Conservation (phyloP, 2,113 vertebrate species). For the Cololabis saira region DNA sequence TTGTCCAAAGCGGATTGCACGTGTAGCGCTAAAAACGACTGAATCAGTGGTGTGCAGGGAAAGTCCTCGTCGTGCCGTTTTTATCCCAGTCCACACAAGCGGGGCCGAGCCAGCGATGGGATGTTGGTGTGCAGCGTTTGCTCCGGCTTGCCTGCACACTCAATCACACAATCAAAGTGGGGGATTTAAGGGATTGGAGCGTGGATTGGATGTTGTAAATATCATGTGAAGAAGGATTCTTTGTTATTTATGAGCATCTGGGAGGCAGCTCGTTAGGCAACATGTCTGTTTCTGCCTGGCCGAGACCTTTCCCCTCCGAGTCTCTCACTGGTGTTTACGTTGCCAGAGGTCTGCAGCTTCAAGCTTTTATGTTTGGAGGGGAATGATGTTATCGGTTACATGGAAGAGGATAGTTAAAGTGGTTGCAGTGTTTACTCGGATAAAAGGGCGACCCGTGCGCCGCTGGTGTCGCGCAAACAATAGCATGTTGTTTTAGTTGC, state of each 20-base stretch:
- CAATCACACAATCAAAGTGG: conserved; percentile 33
- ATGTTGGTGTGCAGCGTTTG: conserved; percentile 29
- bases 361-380: too few species aligned
- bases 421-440: too few species aligned
- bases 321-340: conserved; percentile 10
- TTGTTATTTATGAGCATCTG: conserved; percentile 22
- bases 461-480: too few species aligned
- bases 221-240: conserved; percentile 1
- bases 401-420: too few species aligned
- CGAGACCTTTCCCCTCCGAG: neutral
- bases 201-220: conserved; percentile 14
- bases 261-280: conserved; percentile 10
- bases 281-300: conserved; percentile 22
- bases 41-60: too few species aligned
- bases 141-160: conserved; percentile 35
- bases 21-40: too few species aligned
- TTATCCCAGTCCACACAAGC: conserved; percentile 37
- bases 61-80: too few species aligned
- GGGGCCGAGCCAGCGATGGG: conserved; percentile 60
- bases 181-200: conserved; percentile 27
- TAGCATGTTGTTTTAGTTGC: neutral
- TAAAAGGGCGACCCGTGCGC: too few species aligned
- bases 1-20: too few species aligned
- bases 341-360: conserved; percentile 2
- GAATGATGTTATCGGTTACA: too few species aligned